Evolutionary conservation across 2,113 vertebrate species (phyloP).

Genomic region (Chlorodrepanis virens): DNA sequence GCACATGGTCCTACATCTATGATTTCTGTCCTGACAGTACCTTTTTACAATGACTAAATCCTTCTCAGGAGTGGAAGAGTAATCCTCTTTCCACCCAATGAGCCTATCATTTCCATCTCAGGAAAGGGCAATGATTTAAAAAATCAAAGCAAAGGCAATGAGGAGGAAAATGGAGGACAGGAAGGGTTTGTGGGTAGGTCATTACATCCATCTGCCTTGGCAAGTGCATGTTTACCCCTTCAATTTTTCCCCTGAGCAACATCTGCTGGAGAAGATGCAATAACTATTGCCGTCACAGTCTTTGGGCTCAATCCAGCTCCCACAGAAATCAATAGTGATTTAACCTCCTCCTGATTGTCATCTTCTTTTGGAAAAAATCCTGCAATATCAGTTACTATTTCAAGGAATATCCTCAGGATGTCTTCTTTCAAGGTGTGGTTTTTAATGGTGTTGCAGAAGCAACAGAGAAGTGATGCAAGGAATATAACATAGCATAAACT

Average conservation of each 20-base stretch:
- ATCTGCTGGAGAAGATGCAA: conserved; percentile 21
- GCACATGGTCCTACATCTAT: neutral
- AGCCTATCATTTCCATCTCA: conserved; percentile 32
- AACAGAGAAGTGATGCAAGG: neutral
- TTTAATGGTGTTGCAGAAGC: neutral
- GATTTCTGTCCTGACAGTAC: neutral
- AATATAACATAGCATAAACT: neutral
- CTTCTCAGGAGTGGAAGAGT: neutral
- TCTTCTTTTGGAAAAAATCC: conserved; percentile 12
- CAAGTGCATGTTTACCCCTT: neutral
- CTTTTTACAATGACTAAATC: conserved; percentile 15
- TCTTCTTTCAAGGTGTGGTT: neutral
- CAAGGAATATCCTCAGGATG: conserved; percentile 1
- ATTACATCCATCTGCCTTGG: conserved; percentile 26
- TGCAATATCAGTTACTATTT: conserved; percentile 22
- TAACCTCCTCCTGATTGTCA: conserved; percentile 24
- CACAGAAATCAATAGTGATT: conserved; percentile 33
- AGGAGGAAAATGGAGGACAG: conserved; percentile 29
- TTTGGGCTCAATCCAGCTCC: neutral
- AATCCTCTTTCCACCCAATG: conserved; percentile 22
- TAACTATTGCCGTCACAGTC: neutral
- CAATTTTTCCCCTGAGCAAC: conserved; percentile 28
- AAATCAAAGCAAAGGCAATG: conserved; percentile 52
- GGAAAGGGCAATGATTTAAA: neutral
- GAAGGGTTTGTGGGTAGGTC: conserved; percentile 11